Conservation (phyloP, 2,888 invertebrate genomes). For the Carterocephalus palaemon region DNA sequence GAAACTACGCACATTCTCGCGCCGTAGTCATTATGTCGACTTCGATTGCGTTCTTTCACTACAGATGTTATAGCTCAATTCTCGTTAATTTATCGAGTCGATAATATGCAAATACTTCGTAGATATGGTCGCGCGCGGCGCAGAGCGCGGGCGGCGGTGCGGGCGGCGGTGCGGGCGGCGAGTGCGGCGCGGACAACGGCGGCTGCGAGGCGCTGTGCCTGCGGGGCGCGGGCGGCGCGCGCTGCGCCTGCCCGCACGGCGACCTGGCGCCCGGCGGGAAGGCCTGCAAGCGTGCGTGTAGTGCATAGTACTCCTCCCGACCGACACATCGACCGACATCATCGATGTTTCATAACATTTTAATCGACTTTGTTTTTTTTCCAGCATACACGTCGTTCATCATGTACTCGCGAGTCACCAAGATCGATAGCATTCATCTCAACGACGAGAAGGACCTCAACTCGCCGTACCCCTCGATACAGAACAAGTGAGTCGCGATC, state of each 20-base stretch:
- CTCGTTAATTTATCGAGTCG: too few species aligned
- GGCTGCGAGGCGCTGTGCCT: constrained; percentile 88
- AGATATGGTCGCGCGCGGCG: constrained; percentile 43
- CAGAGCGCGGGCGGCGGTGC: constrained; percentile 35
- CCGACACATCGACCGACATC: too few species aligned
- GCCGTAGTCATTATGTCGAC: too few species aligned
- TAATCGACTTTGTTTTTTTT: constrained; percentile 5
- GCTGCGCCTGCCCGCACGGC: constrained; percentile 92
- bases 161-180: constrained; percentile 72
- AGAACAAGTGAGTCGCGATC: constrained; percentile 78
- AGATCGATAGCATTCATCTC: constrained; percentile 89
- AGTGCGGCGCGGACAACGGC: constrained; percentile 71
- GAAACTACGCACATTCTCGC: too few species aligned
- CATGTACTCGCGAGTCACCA: constrained; percentile 88
- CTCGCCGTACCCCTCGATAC: constrained; percentile 86
- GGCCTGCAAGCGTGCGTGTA: constrained; percentile 79
- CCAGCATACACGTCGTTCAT: constrained; percentile 88
- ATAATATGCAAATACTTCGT: too few species aligned
- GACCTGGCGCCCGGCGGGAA: constrained; percentile 82
- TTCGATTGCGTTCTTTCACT: background rate
- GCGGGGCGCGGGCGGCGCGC: constrained; percentile 72
- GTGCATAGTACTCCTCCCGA: too few species aligned
- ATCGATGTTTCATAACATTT: background rate
- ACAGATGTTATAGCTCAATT: too few species aligned
- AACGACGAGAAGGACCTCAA: constrained; percentile 85